Conservation (phyloP, 1,140 invertebrate genomes). For the Leptopilina clavipes region DNA sequence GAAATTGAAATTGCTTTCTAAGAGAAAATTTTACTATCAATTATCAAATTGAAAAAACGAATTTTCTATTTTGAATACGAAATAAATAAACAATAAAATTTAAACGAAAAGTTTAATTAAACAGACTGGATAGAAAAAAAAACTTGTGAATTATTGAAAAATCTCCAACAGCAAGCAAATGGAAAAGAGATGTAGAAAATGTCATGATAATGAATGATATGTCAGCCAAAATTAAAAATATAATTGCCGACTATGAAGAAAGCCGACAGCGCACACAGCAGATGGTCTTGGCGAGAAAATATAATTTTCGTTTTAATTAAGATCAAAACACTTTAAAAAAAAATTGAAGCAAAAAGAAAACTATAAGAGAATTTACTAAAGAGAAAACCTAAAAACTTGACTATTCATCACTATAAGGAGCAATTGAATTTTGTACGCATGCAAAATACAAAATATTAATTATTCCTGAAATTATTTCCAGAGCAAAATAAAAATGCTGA, state of each 20-base stretch:
- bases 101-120: not conserved
- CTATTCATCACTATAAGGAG: constrained; percentile 37
- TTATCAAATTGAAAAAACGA: not conserved
- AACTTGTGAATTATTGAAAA: constrained; percentile 38
- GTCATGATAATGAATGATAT: constrained; percentile 55
- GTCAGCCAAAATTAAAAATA: constrained; percentile 21
- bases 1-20: too few species aligned
- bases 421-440: constrained; percentile 26
- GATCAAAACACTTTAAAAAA: constrained; percentile 50
- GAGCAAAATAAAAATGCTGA: constrained; percentile 35
- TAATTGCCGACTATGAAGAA: constrained; percentile 38
- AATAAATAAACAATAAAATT: too few species aligned
- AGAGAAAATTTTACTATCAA: not conserved
- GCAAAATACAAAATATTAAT: constrained; percentile 41
- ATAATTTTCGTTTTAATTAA: constrained; percentile 60
- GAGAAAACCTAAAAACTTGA: constrained; percentile 40
- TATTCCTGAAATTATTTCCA: constrained; percentile 37
- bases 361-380: constrained; percentile 35
- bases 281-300: constrained; percentile 53
- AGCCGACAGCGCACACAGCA: constrained; percentile 41
- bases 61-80: too few species aligned
- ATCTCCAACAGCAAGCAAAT: constrained; percentile 42
- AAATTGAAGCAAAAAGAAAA: constrained; percentile 43
- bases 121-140: not conserved
- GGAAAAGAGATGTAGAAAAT: constrained; percentile 47